A percentile compares a stretch with the other conserved stretches of the same genome.
Conservation (phyloP, 2,797 vertebrate genomes). For the Antrozous pallidus region DNA sequence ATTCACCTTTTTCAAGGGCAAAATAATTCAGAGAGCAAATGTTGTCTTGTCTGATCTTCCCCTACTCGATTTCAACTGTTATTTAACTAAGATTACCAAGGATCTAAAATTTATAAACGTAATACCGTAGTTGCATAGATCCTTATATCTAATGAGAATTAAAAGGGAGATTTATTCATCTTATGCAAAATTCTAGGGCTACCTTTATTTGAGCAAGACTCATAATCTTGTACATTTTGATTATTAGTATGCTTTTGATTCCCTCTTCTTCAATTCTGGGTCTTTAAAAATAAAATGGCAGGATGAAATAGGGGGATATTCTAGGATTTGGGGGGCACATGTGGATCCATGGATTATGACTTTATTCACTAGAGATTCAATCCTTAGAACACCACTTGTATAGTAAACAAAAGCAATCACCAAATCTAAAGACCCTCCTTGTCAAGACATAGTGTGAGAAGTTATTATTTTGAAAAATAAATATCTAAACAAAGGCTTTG, state of each 20-base stretch:
- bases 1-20: not conserved
- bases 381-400: not conserved
- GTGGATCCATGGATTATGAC: not conserved
- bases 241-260: not conserved
- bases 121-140: not conserved
- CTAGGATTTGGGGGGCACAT: not conserved
- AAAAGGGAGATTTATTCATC: not conserved
- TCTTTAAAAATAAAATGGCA: constrained; percentile 18
- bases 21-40: not conserved
- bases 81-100: not conserved
- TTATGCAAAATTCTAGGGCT: not conserved
- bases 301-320: not conserved
- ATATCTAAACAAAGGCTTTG: not conserved
- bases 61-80: not conserved
- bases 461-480: not conserved
- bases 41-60: not conserved
- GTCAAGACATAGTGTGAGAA: not conserved
- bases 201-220: not conserved
- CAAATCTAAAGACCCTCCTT: not conserved
- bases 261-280: not conserved
- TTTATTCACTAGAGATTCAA: not conserved
- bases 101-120: not conserved
- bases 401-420: not conserved
- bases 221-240: not conserved
- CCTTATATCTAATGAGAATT: not conserved